Evolutionary conservation across 2,888 invertebrate genomes (phyloP), one percentile per base, ranked within the genome.

Genomic region (Tiliacea citrago): DNA sequence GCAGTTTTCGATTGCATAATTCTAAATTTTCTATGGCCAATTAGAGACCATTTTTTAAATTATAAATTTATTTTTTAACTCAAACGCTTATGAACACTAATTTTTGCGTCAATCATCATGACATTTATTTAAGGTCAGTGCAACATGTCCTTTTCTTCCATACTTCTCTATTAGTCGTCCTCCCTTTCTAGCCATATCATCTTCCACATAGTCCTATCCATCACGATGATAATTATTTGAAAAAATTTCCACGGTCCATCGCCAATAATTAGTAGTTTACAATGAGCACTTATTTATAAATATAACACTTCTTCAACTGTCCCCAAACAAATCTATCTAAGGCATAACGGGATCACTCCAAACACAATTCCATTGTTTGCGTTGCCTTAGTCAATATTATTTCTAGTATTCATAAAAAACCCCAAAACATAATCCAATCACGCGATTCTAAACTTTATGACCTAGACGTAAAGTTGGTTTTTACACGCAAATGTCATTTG

Each of bases 361-460:
- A 91, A 90, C 90, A 93, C 93, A 93, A 93, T 91, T 82, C 85
- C 83, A 92, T 92, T 89, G 88, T 90, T 85, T 81, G 74, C 80
- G 24, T 73, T 72, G 58, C 77, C 77, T 81, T 77, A 73, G 55
- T 81, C 74, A 86, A 74, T 81, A 83, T 82, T 85, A 62, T 75
- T 76, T 80, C 72, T 73, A 74, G 71, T 73, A 74, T 75, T 82
- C 66, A 76, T 83, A 76, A 84, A 84, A 87, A 75, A 75, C 53
- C 57, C 24, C 35, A 55, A 77, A 86, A 77, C 77, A 75, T 65
- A 73, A 58, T 7, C 24, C 69, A 49, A 65, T 21, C 77, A 86
- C 76, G 77, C 76, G 55, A 87, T 66, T 72, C 16, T 77, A 62
- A 83, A 70, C 86, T 77, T 71, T 86, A 80, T 63, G 10, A 58